Evolutionary conservation across 2,888 invertebrate species (phyloP).

Genomic region (Epinotia nisella): DNA sequence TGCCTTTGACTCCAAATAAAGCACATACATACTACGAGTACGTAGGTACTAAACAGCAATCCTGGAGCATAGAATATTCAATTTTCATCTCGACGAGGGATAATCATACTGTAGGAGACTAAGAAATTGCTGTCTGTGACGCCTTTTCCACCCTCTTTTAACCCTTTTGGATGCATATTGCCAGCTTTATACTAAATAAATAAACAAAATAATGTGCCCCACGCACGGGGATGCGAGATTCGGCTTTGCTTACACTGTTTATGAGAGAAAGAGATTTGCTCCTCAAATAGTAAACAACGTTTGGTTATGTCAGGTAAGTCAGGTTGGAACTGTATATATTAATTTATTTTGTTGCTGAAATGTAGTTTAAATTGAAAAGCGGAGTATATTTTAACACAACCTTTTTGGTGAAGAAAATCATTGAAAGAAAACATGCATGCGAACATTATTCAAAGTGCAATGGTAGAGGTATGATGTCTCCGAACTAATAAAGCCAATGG

Average conservation of each 20-base stretch:
- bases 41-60: constrained; percentile 37
- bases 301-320: not conserved
- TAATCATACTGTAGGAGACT: constrained; percentile 51
- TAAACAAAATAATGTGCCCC: constrained; percentile 39
- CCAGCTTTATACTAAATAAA: constrained; percentile 37
- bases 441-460: no score
- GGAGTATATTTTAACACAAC: not conserved
- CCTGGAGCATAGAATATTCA: constrained; percentile 55
- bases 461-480: not conserved
- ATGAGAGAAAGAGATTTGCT: constrained; percentile 24
- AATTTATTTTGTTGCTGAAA: not conserved
- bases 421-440: no score
- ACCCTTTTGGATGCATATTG: constrained; percentile 40
- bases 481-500: not conserved
- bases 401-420: not conserved
- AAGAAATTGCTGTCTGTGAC: constrained; percentile 50
- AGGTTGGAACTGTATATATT: not conserved
- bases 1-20: constrained; percentile 24
- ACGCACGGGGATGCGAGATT: constrained; percentile 12
- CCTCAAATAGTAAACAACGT: not conserved
- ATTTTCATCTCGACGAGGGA: constrained; percentile 55
- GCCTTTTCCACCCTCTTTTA: constrained; percentile 41
- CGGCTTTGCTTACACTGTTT: constrained; percentile 16
- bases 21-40: constrained; percentile 32
- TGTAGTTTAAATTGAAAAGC: not conserved